Evolutionary conservation across 2,888 invertebrate species (phyloP).

Genomic region (Laspeyria flexula): DNA sequence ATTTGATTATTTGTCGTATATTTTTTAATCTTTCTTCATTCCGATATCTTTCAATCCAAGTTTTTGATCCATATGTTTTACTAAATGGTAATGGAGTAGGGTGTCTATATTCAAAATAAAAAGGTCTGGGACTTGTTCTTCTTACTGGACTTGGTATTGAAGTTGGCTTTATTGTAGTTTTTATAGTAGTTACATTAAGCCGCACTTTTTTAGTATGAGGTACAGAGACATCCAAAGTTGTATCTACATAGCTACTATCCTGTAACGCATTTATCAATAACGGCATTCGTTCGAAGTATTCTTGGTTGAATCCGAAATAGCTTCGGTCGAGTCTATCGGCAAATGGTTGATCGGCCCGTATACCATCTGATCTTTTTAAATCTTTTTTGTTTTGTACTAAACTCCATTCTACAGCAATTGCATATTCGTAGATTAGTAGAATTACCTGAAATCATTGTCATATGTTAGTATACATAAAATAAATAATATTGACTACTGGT

Average conservation of each 20-base stretch:
- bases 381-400: constrained; percentile 69
- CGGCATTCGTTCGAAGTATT: constrained; percentile 80
- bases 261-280: constrained; percentile 78
- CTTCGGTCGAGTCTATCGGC: constrained; percentile 76
- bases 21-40: constrained; percentile 78
- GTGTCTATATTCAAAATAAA: constrained; percentile 74
- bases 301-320: constrained; percentile 78
- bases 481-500: no score
- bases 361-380: constrained; percentile 43
- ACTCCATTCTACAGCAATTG: constrained; percentile 79
- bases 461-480: neutral
- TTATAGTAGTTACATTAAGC: constrained; percentile 38
- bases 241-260: constrained; percentile 71
- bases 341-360: constrained; percentile 60
- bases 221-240: constrained; percentile 53
- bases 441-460: constrained; percentile 72
- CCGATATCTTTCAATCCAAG: constrained; percentile 76
- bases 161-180: constrained; percentile 38
- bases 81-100: constrained; percentile 75
- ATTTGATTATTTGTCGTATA: constrained; percentile 75
- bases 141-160: constrained; percentile 53
- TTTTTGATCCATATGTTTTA: constrained; percentile 69
- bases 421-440: constrained; percentile 82
- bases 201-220: constrained; percentile 40
- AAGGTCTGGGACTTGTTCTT: constrained; percentile 82